A percentile compares a stretch with the other conserved stretches of the same genome.
phyloP scores from a whole-genome alignment of 2,888 invertebrate species.

The Andricus curvator region DNA sequence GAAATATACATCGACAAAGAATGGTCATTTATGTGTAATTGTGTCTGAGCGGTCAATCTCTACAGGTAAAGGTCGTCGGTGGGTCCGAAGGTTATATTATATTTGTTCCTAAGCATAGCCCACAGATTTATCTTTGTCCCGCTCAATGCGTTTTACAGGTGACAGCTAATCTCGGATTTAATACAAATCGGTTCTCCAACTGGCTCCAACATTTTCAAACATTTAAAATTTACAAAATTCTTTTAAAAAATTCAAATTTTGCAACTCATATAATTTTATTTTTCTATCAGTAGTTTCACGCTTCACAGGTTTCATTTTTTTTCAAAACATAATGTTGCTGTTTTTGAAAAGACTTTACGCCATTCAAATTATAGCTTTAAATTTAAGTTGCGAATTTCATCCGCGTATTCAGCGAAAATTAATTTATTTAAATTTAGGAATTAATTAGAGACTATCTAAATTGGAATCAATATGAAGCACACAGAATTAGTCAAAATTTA shows the following conservation, averaged over 20 bases:
- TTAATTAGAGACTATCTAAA: neutral
- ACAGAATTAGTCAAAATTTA: neutral
- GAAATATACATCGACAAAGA: slow-evolving; percentile 49
- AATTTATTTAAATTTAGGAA: neutral
- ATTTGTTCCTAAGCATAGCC: slow-evolving; percentile 36
- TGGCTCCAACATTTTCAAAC: neutral
- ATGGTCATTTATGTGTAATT: slow-evolving; percentile 61
- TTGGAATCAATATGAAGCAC: neutral
- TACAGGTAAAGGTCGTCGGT: slow-evolving; percentile 67
- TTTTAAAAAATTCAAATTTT: neutral
- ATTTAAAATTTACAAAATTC: neutral
- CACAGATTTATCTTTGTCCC: slow-evolving; percentile 57
- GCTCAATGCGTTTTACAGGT: slow-evolving; percentile 16
- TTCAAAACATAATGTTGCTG: no score
- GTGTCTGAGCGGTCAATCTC: slow-evolving; percentile 54
- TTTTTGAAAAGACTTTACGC: no score
- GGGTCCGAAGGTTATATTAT: slow-evolving; percentile 67
- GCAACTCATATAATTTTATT: neutral
- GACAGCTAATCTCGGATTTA: slow-evolving; percentile 40
- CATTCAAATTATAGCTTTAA: neutral
- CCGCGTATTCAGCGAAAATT: neutral
- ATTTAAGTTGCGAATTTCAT: neutral
- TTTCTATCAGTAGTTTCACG: neutral
- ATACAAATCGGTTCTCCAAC: neutral
- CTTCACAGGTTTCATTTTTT: no score